Conservation (phyloP, 2,888 invertebrate species). For the Belgica antarctica region DNA sequence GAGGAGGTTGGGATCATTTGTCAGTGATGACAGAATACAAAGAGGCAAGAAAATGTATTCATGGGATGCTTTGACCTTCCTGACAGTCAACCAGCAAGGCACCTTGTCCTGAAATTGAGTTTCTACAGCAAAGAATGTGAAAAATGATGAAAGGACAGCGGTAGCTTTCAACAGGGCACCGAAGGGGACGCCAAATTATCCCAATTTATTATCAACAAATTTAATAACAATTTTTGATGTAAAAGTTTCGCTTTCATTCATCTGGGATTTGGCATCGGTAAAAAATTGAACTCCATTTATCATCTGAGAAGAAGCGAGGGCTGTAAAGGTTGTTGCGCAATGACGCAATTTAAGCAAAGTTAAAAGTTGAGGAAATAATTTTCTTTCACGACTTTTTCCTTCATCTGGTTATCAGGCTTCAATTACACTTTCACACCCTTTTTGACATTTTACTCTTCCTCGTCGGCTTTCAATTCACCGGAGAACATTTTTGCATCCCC, state of each 20-base stretch:
- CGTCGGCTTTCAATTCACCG: no score
- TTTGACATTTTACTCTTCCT: not conserved
- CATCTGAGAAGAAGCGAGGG: not conserved
- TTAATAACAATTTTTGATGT: constrained; percentile 6
- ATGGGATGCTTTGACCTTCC: not conserved
- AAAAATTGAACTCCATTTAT: constrained; percentile 14
- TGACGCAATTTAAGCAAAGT: constrained; percentile 1
- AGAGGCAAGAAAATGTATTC: no score
- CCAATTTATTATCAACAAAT: constrained; percentile 26
- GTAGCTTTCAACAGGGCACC: not conserved
- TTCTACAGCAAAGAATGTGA: not conserved
- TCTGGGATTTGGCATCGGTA: not conserved
- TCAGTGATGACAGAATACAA: no score
- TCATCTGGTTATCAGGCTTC: not conserved
- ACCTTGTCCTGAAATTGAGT: not conserved
- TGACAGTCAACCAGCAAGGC: no score
- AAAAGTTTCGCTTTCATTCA: not conserved
- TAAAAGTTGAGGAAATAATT: not conserved
- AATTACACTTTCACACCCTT: constrained; percentile 21
- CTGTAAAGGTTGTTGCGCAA: not conserved
- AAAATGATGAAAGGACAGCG: not conserved
- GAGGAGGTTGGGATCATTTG: no score
- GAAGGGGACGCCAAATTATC: not conserved
- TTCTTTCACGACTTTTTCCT: not conserved
- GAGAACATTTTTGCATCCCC: not conserved